Conservation (phyloP, 30 jellyfish, hydroid and myxozoan species). For the Rhopilema esculentum region DNA sequence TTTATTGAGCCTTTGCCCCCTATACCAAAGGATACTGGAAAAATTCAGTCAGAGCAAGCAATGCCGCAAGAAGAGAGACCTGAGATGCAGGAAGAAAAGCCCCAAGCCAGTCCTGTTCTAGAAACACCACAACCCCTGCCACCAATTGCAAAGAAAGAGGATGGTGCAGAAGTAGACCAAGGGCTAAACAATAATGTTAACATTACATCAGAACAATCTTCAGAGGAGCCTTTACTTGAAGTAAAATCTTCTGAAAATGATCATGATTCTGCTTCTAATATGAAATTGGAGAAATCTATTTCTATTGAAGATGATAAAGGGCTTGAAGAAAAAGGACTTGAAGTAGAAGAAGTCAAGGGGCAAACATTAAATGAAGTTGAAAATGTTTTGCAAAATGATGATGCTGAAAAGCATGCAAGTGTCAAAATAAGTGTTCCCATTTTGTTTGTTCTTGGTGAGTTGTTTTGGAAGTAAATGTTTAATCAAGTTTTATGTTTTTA, state of each 20-base stretch:
- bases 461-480: neutral
- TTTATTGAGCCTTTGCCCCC: constrained; percentile 97
- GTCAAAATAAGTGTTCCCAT: constrained; percentile 55
- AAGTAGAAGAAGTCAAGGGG: constrained; percentile 1
- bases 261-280: neutral
- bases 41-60: constrained; percentile 54
- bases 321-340: constrained; percentile 45
- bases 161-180: neutral
- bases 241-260: neutral
- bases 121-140: constrained; percentile 72
- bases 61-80: neutral
- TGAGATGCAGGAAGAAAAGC: neutral
- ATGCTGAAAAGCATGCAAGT: neutral
- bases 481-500: neutral
- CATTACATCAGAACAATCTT: neutral
- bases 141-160: constrained; percentile 47
- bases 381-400: neutral
- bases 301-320: constrained; percentile 73
- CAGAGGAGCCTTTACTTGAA: neutral
- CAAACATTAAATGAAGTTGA: neutral
- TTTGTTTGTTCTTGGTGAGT: constrained; percentile 86
- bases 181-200: neutral
- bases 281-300: neutral
- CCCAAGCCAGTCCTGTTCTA: constrained; percentile 14
- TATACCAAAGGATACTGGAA: constrained; percentile 61